phyloP scores from a whole-genome alignment of 2,888 invertebrate genomes.

The Syrphus vitripennis region DNA sequence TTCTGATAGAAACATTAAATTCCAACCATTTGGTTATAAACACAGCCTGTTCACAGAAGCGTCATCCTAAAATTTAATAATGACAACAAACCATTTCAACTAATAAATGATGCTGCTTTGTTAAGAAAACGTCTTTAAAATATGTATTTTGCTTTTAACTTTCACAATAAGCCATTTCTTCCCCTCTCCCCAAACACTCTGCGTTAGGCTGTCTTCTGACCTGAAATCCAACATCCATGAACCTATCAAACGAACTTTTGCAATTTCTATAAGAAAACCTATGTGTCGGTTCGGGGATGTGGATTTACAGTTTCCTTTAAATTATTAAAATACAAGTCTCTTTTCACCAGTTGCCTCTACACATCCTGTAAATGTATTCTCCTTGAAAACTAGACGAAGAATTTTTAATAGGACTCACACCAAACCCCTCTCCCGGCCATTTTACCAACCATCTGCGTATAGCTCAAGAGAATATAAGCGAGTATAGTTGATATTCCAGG shows the following conservation, averaged over 20 bases:
- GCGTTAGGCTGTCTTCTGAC: background rate
- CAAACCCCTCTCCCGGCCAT: background rate
- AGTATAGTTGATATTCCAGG: background rate
- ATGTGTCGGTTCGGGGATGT: background rate
- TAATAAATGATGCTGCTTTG: background rate
- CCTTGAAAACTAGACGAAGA: slow-evolving; percentile 4
- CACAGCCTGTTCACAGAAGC: background rate
- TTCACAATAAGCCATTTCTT: background rate
- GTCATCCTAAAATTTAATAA: background rate
- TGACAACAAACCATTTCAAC: background rate
- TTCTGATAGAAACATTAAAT: background rate
- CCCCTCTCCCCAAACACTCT: background rate
- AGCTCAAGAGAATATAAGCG: no score
- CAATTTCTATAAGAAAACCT: background rate
- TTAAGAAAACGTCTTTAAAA: background rate
- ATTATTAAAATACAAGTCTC: slow-evolving; percentile 48
- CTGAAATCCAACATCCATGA: background rate
- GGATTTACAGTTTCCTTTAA: slow-evolving; percentile 23
- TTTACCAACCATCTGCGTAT: background rate
- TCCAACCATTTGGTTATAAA: background rate
- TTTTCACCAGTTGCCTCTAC: background rate
- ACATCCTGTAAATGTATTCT: background rate
- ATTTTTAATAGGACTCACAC: slow-evolving; percentile 5
- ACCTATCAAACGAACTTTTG: slow-evolving; percentile 1
- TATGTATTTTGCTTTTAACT: background rate